These are phyloP conservation scores for Luperina testacea DNA, from an alignment of 2,888 invertebrate species.

Conservation along the genomic window DNA sequence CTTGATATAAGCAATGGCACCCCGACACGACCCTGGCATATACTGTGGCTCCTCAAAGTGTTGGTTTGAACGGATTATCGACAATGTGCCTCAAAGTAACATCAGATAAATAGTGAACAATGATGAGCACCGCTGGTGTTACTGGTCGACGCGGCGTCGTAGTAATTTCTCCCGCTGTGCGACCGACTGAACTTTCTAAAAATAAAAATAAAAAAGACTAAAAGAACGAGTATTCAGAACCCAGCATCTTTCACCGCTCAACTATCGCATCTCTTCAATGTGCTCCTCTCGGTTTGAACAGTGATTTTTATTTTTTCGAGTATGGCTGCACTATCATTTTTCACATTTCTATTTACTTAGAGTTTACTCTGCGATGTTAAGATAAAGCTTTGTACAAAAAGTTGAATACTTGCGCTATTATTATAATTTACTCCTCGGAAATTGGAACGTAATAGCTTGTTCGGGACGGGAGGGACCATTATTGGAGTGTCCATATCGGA, in stretches of 20 bases:
- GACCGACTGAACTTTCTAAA: slow-evolving; percentile 89
- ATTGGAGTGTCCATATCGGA: slow-evolving; percentile 77
- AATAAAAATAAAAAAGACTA: slow-evolving; percentile 86
- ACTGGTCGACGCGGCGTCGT: slow-evolving; percentile 74
- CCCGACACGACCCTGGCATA: slow-evolving; percentile 13
- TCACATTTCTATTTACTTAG: slow-evolving; percentile 64
- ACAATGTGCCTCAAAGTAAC: slow-evolving; percentile 63
- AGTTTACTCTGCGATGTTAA: slow-evolving; percentile 61
- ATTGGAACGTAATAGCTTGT: slow-evolving; percentile 71
- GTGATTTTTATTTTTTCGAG: slow-evolving; percentile 71
- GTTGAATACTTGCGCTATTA: slow-evolving; percentile 59
- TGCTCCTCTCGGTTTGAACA: slow-evolving; percentile 71
- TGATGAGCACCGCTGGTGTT: slow-evolving; percentile 84
- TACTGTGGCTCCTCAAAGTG: slow-evolving; percentile 4
- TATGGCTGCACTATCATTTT: slow-evolving; percentile 65
- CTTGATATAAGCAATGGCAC: slow-evolving; percentile 52
- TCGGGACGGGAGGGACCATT: slow-evolving; percentile 69
- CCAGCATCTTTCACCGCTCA: slow-evolving; percentile 88
- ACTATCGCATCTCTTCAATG: slow-evolving; percentile 81
- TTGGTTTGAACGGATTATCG: slow-evolving; percentile 47
- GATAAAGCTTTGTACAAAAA: slow-evolving; percentile 67
- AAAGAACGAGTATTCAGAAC: slow-evolving; percentile 87
- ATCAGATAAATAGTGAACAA: slow-evolving; percentile 83
- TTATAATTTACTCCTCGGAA: slow-evolving; percentile 69
- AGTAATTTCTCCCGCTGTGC: slow-evolving; percentile 88